Conservation (phyloP, 2,797 vertebrate genomes). For the Mergus octosetaceus region DNA sequence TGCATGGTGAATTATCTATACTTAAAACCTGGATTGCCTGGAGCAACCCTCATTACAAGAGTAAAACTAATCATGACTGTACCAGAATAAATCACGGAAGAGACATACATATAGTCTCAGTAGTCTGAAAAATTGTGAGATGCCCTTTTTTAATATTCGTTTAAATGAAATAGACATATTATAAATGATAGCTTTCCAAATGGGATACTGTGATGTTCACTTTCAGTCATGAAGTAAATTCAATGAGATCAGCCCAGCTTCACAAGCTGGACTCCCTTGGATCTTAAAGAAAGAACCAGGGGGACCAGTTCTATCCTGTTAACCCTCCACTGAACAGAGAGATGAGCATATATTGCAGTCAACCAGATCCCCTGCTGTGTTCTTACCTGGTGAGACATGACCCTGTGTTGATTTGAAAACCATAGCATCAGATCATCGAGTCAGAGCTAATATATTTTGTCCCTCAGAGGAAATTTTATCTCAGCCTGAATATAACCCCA, state of each 20-base stretch:
- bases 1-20: background rate
- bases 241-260: background rate
- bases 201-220: fast-evolving
- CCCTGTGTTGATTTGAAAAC: background rate
- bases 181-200: background rate
- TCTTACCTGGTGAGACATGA: background rate
- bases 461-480: background rate
- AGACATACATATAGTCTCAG: background rate
- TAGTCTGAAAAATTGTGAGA: background rate
- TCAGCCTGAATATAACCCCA: background rate
- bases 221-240: background rate
- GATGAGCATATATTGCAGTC: background rate
- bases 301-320: background rate
- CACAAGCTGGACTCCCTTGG: background rate
- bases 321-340: background rate
- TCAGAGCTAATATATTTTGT: background rate
- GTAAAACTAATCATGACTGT: background rate
- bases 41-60: background rate
- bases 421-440: background rate
- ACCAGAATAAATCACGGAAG: background rate
- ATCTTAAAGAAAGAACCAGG: background rate
- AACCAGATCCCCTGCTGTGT: background rate
- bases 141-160: background rate
- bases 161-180: background rate
- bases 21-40: background rate